Base-by-base conservation (phyloP, 2,888 invertebrate genomes). In the Lymantria monacha region DNA sequence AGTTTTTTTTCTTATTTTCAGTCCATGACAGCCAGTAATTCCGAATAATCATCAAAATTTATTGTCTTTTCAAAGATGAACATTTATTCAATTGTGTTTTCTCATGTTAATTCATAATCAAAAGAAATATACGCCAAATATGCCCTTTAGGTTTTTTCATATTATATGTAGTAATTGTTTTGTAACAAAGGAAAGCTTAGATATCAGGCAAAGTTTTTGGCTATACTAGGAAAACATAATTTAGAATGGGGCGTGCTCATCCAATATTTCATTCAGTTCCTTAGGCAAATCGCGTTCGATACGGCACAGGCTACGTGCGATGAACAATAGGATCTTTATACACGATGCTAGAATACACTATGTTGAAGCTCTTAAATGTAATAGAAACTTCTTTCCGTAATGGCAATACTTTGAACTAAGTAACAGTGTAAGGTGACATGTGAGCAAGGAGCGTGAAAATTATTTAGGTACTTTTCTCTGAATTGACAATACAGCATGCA, bases 261-360 rank as follows among this genome's bases (percentile, higher is more conserved):
- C 67, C 70, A 70, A 72, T 72, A 75, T 73, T 74, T 70, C 70
- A 74, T 70, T 72, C 65, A 71, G 76, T 79, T 81, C 74, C 75
- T 67, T 78, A 81, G 78, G 80, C 79, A 81, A 82, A 81, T 81
- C 69, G 72, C 66, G 74, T 79, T 76, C 78, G 75, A 75, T 74
- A 79, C 73, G 77, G 69, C 66, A 69, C 66, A 56, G 45, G 31
- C 51, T 46, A 61, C 58, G 53, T 56, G 55, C 51, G 53, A 53
- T 54, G 62, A 51, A 63, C 70, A 67, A 68, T 70, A 55, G 56
- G 49, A 67, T 65, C 59, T 68, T 60, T 63, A 57, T 66, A 63
- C 46, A 40, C 51, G 49, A 63, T 54, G 51, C 48, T 31, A 48
- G 52, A 48, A 41, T 43, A 43, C 45, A 46, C 30, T 33, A 30